Evolutionary conservation across 2,113 vertebrate species (phyloP).

Genomic region (Scolopax mira): DNA sequence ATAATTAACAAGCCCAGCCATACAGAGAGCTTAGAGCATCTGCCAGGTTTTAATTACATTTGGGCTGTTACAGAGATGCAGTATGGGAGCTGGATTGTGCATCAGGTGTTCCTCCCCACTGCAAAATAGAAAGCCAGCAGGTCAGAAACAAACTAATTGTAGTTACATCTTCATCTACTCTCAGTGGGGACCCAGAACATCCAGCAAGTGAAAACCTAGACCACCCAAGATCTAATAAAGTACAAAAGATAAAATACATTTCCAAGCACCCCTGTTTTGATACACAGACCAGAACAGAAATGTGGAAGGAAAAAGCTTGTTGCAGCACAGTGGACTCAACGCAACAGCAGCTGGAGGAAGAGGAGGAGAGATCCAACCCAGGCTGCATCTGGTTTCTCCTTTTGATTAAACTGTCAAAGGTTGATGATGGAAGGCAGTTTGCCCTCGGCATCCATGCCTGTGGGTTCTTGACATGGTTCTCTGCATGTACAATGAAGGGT

Average conservation of each 20-base stretch:
- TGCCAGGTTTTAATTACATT: conserved; percentile 16
- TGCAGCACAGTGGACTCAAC: neutral
- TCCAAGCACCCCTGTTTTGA: neutral
- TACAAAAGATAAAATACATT: neutral
- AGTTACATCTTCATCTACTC: neutral
- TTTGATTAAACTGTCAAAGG: neutral
- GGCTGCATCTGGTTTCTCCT: neutral
- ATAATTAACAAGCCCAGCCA: conserved; percentile 14
- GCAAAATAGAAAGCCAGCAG: neutral
- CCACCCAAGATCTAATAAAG: neutral
- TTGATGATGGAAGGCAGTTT: neutral
- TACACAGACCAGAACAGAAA: neutral
- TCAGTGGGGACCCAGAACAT: neutral
- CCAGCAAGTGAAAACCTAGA: neutral
- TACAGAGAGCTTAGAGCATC: neutral
- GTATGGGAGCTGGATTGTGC: rapidly evolving
- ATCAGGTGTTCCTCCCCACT: neutral
- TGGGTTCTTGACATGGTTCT: neutral
- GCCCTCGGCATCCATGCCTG: neutral
- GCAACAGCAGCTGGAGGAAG: neutral
- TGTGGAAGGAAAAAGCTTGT: neutral
- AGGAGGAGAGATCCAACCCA: neutral
- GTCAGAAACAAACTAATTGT: neutral
- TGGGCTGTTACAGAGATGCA: neutral
- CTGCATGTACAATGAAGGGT: neutral